phyloP scores from a whole-genome alignment of 2,113 vertebrate genomes.

The Plotosus lineatus region DNA sequence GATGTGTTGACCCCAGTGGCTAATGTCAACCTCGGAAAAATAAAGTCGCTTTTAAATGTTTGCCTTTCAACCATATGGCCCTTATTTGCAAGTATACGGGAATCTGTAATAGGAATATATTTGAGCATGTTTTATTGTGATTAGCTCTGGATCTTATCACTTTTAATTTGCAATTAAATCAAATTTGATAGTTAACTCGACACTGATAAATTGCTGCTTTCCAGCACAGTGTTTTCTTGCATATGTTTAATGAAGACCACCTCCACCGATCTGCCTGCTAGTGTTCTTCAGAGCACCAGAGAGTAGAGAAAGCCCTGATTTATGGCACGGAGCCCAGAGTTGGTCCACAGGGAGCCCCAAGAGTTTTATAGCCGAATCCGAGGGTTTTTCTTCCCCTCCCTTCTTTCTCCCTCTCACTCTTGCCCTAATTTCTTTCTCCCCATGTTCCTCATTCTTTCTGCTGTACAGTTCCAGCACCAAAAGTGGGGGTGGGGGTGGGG shows the following conservation, averaged over 20 bases:
- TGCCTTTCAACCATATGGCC: no score
- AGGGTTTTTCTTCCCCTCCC: conserved; percentile 8
- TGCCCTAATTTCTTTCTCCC: conserved; percentile 35
- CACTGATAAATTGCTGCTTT: not conserved
- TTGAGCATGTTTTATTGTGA: no score
- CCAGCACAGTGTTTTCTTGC: conserved; percentile 2
- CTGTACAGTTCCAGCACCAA: conserved; percentile 5
- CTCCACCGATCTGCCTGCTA: conserved; percentile 36
- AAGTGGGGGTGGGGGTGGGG: not conserved
- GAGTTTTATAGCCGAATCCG: conserved; percentile 52
- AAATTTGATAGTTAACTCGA: not conserved
- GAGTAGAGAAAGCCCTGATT: conserved; percentile 46
- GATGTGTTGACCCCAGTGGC: no score
- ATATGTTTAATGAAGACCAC: conserved; percentile 18
- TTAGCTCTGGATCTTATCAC: no score
- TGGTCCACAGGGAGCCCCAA: conserved; percentile 55
- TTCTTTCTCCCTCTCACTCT: conserved; percentile 33
- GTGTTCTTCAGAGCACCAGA: conserved; percentile 34
- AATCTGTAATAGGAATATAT: no score
- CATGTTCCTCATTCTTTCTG: conserved; percentile 46
- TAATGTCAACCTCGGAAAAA: no score
- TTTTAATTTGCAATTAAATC: no score
- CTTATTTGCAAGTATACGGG: no score
- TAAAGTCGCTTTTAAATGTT: no score
- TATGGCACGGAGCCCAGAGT: conserved; percentile 50